Conservation (phyloP, 2,888 invertebrate species). For the Cheilosia soror region DNA sequence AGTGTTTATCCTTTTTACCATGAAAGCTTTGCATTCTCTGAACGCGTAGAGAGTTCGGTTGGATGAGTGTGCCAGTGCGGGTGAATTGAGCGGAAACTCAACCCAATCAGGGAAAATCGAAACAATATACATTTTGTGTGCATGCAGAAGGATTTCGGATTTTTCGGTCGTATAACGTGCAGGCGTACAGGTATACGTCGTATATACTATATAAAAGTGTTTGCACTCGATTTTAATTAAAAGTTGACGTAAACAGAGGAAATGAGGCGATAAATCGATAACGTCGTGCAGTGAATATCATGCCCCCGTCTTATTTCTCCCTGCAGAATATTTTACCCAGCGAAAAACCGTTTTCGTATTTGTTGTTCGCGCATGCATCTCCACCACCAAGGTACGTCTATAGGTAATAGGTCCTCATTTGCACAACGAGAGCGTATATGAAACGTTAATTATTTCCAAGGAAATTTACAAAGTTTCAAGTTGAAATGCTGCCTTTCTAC, state of each 20-base stretch:
- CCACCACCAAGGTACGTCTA: too few relatives aligned
- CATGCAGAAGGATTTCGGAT: slow-evolving; percentile 62
- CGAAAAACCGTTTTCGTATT: background rate
- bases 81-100: slow-evolving; percentile 69
- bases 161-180: slow-evolving; percentile 22
- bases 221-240: slow-evolving; percentile 73
- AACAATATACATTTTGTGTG: slow-evolving; percentile 71
- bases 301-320: slow-evolving; percentile 4
- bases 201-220: background rate
- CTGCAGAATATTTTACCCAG: slow-evolving; percentile 37
- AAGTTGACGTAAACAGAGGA: slow-evolving; percentile 76
- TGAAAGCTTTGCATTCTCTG: slow-evolving; percentile 40
- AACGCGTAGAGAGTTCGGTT: slow-evolving; percentile 2
- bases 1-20: slow-evolving; percentile 67
- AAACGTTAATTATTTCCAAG: slow-evolving; percentile 70
- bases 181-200: background rate
- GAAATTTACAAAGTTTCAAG: slow-evolving; percentile 74
- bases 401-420: slow-evolving; percentile 26
- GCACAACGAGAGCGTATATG: slow-evolving; percentile 32
- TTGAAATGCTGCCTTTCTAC: slow-evolving; percentile 47
- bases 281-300: slow-evolving; percentile 61
- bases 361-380: slow-evolving; percentile 24
- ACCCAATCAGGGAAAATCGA: slow-evolving; percentile 72
- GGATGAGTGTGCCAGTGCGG: slow-evolving; percentile 28
- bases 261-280: slow-evolving; percentile 76